Percentiles rank a stretch among this genome's conserved stretches.
phyloP scores from a whole-genome alignment of 2,797 vertebrate genomes.

The Cygnus olor region DNA sequence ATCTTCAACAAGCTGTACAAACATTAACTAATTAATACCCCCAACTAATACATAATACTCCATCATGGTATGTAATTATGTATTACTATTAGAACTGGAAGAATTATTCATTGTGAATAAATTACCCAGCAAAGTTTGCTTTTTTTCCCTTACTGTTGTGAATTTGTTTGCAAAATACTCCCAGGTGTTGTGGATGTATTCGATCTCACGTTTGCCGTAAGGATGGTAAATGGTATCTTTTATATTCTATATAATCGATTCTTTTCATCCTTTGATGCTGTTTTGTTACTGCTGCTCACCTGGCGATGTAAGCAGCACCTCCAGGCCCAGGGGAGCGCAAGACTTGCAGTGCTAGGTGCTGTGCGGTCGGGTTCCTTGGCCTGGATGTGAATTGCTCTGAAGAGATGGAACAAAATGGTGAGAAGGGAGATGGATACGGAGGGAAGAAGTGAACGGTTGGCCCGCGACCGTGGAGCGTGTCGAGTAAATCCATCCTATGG shows the following conservation, averaged over 20 bases:
- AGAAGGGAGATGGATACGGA: background rate
- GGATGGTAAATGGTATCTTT: fast-evolving
- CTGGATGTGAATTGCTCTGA: fast-evolving
- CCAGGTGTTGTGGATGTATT: background rate
- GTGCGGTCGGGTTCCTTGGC: fast-evolving
- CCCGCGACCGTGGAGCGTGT: fast-evolving
- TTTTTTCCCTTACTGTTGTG: background rate
- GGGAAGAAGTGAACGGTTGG: background rate
- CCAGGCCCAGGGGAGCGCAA: background rate
- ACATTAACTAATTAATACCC: conserved; percentile 75
- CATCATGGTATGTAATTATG: conserved; percentile 66
- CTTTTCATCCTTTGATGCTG: background rate
- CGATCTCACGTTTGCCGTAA: background rate
- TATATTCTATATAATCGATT: fast-evolving
- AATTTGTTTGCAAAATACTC: background rate
- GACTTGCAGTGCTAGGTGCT: background rate
- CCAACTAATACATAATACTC: conserved; percentile 56
- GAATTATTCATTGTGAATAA: conserved; percentile 48
- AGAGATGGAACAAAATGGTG: background rate
- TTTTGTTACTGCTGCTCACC: fast-evolving
- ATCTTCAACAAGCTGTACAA: conserved; percentile 65
- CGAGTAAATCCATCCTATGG: background rate
- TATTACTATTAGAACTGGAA: conserved; percentile 51
- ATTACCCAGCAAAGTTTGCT: conserved; percentile 25
- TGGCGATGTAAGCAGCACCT: background rate